phyloP scores from a whole-genome alignment of 2,888 invertebrate species.

The Mystacides longicornis region DNA sequence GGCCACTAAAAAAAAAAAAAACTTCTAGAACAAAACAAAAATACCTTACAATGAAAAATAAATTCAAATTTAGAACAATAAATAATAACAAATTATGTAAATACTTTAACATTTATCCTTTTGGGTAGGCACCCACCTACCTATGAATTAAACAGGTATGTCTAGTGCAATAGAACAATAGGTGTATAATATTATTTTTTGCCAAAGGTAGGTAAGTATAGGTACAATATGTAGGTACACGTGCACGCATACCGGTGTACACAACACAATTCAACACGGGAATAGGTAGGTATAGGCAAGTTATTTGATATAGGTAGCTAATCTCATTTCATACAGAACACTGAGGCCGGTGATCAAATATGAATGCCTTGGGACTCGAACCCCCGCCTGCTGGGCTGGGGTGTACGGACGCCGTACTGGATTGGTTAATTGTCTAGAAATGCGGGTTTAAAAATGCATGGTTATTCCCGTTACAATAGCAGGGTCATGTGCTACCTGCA shows the following conservation, averaged over 20 bases:
- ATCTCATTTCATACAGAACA: not conserved
- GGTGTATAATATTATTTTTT: not conserved
- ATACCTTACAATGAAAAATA: too few relatives aligned
- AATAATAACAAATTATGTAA: too few relatives aligned
- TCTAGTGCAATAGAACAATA: too few relatives aligned
- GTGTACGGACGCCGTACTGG: conserved; percentile 1
- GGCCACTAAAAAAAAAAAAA: too few relatives aligned
- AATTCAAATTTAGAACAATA: too few relatives aligned
- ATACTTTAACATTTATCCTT: too few relatives aligned
- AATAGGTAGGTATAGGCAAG: not conserved
- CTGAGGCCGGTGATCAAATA: conserved; percentile 11
- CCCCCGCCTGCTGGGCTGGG: conserved; percentile 3
- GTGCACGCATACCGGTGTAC: not conserved
- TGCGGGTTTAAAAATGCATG: conserved; percentile 22
- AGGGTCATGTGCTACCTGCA: not conserved
- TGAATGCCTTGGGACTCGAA: conserved; percentile 10
- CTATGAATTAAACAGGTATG: too few relatives aligned
- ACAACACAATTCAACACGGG: too few relatives aligned
- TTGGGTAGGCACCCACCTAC: too few relatives aligned
- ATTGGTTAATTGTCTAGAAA: conserved; percentile 23
- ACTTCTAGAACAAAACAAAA: too few relatives aligned
- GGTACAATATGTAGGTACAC: not conserved
- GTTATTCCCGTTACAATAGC: conserved; percentile 10
- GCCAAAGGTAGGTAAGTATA: not conserved
- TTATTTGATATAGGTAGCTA: not conserved